phyloP scores from a whole-genome alignment of 2,113 vertebrate genomes.

The Nesospiza acunhae region DNA sequence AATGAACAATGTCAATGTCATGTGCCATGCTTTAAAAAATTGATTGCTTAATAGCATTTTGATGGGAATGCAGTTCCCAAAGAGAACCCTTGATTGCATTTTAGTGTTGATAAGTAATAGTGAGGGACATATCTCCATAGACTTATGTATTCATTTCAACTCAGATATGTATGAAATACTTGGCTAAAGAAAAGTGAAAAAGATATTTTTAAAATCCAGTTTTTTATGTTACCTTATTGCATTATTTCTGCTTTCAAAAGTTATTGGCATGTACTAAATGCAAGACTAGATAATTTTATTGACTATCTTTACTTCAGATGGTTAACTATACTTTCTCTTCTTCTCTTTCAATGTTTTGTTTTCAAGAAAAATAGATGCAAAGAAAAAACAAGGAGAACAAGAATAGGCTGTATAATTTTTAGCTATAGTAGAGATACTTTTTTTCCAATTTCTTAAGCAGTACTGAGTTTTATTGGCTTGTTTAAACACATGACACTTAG shows the following conservation, averaged over 20 bases:
- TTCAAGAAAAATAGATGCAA: neutral
- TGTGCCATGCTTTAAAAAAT: conserved; percentile 26
- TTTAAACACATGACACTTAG: neutral
- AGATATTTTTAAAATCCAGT: neutral
- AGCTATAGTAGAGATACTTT: neutral
- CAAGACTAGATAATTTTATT: neutral
- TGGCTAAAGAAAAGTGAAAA: neutral
- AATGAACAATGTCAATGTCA: neutral
- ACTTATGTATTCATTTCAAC: neutral
- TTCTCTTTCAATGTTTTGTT: neutral
- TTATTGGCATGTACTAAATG: neutral
- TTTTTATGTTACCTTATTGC: neutral
- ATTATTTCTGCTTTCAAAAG: neutral
- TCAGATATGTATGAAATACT: neutral
- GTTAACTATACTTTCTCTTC: neutral
- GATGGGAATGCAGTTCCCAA: neutral
- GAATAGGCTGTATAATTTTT: neutral
- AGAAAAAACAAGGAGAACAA: neutral
- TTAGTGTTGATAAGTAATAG: neutral
- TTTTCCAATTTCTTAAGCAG: neutral
- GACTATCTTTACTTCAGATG: neutral
- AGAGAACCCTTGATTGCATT: neutral
- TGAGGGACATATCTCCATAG: neutral
- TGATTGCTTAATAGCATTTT: conserved; percentile 27
- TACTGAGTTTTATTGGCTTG: neutral